Evolutionary conservation across 1,140 invertebrate species (phyloP), one percentile per base, ranked within the genome.

Genomic region (Drosophila suzukii): DNA sequence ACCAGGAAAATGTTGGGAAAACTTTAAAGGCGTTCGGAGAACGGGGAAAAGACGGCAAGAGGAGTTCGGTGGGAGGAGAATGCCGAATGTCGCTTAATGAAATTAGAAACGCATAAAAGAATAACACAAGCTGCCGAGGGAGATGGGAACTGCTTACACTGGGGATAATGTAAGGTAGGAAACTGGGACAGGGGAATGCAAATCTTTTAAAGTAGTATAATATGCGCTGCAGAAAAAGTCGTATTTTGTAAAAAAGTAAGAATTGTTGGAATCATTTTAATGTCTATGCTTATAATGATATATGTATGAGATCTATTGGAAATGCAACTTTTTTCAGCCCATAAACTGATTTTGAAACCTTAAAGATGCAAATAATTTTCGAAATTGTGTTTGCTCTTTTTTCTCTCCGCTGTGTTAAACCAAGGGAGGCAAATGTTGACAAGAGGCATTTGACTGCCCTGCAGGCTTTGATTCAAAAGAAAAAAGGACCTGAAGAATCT

Each of bases 81-180:
- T 78, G 84, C 70, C 76, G 84, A 89, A 89, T 89, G 84, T 89
- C 84, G 84, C 84, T 84, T 84, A 89, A 89, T 89, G 84, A 89
- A 89, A 89, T 89, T 89, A 89, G 80, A 89, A 89, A 84, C 84
- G 84, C 81, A 89, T 89, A 89, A 89, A 89, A 89, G 84, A 89
- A 89, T 84, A 84, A 90, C 62, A 81, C 80, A 78, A 75, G 59
- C 58, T 67, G 66, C 82, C 66, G 54, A 62, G 67, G 72, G 82
- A 74, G 76, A 17, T 34, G 34, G 44, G 13, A 34, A n/a, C 8
- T 34, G 30, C 58, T 34, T 62, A n/a, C 20, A 62, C 24, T 39
- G 30, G 39, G 63, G 63, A 41, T 36, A 44, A 62, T 39, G 32
- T 55, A 60, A 73, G 65, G 47, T 34, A 32, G 43, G 46, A 66